Conservation (phyloP, 2,888 invertebrate species). For the Drosophila leonis region DNA sequence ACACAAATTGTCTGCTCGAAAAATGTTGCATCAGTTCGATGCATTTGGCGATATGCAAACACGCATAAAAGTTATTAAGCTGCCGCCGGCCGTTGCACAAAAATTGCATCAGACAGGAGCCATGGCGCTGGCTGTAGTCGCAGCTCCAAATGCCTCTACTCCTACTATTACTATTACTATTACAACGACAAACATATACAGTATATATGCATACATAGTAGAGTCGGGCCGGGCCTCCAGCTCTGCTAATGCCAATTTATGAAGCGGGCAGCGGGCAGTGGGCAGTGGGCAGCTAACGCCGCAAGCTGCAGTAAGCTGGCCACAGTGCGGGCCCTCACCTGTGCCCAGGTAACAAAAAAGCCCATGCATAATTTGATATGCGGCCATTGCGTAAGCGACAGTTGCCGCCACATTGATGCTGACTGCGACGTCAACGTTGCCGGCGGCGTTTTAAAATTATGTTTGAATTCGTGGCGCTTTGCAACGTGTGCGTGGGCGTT, state of each 20-base stretch:
- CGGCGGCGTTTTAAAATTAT: conserved; percentile 70
- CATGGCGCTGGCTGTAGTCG: neutral
- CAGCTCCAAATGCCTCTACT: neutral
- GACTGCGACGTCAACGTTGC: conserved; percentile 7
- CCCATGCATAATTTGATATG: conserved; percentile 73
- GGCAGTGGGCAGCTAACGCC: conserved; percentile 38
- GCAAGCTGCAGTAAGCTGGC: conserved; percentile 57
- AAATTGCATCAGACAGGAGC: conserved; percentile 56
- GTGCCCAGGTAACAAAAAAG: conserved; percentile 30
- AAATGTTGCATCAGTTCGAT: conserved; percentile 59
- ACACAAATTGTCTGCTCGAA: conserved; percentile 10
- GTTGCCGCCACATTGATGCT: conserved; percentile 16
- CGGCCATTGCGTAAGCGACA: conserved; percentile 71
- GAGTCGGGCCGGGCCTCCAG: neutral
- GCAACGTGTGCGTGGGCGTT: conserved; percentile 8
- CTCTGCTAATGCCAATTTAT: conserved; percentile 76
- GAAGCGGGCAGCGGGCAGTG: conserved; percentile 26
- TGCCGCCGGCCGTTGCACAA: conserved; percentile 58
- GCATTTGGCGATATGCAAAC: conserved; percentile 76
- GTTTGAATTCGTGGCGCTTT: conserved; percentile 58
- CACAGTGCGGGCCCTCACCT: conserved; percentile 26
- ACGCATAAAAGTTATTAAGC: conserved; percentile 81
- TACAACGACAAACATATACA: neutral
- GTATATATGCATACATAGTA: neutral
- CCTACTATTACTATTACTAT: neutral